Percentiles rank a stretch among this genome's conserved stretches.
phyloP scores from a whole-genome alignment of 2,888 invertebrate genomes.

The Thumatha senex region DNA sequence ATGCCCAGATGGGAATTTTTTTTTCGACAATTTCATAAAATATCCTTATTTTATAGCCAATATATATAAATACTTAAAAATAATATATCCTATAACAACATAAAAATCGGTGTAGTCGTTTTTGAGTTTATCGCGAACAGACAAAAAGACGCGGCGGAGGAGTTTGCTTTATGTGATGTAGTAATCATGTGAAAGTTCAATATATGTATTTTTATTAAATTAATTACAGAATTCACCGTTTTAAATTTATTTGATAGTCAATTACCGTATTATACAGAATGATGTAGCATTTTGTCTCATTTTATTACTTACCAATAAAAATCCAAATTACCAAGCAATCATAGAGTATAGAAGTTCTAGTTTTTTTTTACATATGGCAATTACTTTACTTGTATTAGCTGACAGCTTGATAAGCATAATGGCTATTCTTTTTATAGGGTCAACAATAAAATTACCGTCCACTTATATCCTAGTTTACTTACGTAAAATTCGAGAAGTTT shows the following conservation, averaged over 20 bases:
- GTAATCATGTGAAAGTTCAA: no score
- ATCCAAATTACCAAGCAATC: neutral
- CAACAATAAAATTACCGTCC: neutral
- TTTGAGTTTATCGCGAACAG: no score
- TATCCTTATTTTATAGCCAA: no score
- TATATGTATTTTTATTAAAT: neutral
- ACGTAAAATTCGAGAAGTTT: neutral
- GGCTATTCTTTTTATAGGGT: neutral
- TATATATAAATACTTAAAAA: no score
- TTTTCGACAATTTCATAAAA: no score
- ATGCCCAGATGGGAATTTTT: no score
- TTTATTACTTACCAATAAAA: neutral
- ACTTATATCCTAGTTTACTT: neutral
- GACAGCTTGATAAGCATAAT: neutral
- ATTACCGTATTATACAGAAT: neutral
- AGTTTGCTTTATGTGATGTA: no score
- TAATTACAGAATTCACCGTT: neutral
- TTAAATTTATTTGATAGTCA: neutral
- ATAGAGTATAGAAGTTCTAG: neutral
- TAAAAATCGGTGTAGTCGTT: no score
- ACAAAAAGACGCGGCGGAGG: no score
- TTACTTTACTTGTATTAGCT: neutral
- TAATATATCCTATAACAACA: no score
- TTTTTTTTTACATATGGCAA: neutral
- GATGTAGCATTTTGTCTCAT: neutral